These are phyloP conservation scores for Volucella inflata DNA, from an alignment of 2,888 invertebrate genomes.

Conservation along the genomic window DNA sequence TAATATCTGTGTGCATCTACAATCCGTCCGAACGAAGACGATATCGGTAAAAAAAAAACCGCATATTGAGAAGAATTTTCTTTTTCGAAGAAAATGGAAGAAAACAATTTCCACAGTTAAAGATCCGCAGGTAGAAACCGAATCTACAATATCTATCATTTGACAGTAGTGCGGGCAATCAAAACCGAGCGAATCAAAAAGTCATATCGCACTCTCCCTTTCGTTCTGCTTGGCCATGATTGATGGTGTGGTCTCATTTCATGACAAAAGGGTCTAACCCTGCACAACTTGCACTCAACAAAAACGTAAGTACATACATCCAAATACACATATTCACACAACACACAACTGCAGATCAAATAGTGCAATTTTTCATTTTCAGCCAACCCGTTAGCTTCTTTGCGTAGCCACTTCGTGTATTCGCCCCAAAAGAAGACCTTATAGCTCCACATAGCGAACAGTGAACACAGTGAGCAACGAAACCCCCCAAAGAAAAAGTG, in stretches of 20 bases:
- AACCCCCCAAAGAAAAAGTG: slow-evolving; percentile 4
- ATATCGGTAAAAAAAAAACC: slow-evolving; percentile 29
- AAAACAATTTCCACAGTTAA: slow-evolving; percentile 31
- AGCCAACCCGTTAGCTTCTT: slow-evolving; percentile 75
- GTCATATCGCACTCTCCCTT: slow-evolving; percentile 78
- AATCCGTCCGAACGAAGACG: not conserved
- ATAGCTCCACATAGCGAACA: slow-evolving; percentile 59
- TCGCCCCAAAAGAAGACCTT: slow-evolving; percentile 67
- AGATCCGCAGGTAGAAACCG: slow-evolving; percentile 66
- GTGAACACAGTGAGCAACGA: slow-evolving; percentile 11
- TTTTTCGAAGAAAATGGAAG: not conserved
- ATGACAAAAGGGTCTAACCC: slow-evolving; percentile 69
- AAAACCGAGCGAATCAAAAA: slow-evolving; percentile 77
- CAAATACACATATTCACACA: slow-evolving; percentile 4
- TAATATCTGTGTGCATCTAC: slow-evolving; percentile 40
- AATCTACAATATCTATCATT: slow-evolving; percentile 46
- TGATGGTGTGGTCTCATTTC: slow-evolving; percentile 77
- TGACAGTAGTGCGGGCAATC: slow-evolving; percentile 72
- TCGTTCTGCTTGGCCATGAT: slow-evolving; percentile 76
- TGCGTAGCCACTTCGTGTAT: slow-evolving; percentile 64
- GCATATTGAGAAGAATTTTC: slow-evolving; percentile 60
- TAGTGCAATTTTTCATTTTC: slow-evolving; percentile 75
- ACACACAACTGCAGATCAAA: slow-evolving; percentile 69
- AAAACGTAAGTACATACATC: slow-evolving; percentile 44
- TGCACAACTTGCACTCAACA: slow-evolving; percentile 75